Percentiles rank a stretch among this genome's conserved stretches.
Evolutionary conservation across 2,113 vertebrate genomes (phyloP).

Genomic region (Otocyon megalotis): DNA sequence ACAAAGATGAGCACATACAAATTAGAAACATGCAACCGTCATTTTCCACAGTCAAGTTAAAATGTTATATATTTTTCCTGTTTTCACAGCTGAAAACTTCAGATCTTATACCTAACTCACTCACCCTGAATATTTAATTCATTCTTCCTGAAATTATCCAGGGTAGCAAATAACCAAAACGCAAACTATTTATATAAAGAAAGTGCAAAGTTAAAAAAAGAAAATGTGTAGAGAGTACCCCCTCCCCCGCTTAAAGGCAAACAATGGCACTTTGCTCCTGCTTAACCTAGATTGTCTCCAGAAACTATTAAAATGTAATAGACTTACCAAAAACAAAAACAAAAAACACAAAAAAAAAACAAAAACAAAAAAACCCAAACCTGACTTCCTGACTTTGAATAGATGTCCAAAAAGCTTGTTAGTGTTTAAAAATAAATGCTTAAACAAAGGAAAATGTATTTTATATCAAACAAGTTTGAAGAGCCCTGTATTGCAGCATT

Average conservation of each 20-base stretch:
- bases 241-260: conserved; percentile 79
- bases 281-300: conserved; percentile 85
- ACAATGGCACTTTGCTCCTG: conserved; percentile 81
- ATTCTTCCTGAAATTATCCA: conserved; percentile 70
- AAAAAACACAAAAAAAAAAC: too few relatives aligned
- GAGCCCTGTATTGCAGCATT: too few relatives aligned
- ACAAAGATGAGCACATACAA: conserved; percentile 86
- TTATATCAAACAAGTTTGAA: too few relatives aligned
- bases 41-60: conserved; percentile 74
- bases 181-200: conserved; percentile 79
- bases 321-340: conserved; percentile 74
- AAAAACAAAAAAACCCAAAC: too few relatives aligned
- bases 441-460: too few relatives aligned
- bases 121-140: conserved; percentile 80
- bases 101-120: conserved; percentile 55
- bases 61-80: conserved; percentile 65
- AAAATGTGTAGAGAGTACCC: conserved; percentile 77
- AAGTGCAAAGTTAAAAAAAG: conserved; percentile 87
- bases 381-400: too few relatives aligned
- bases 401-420: too few relatives aligned
- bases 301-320: conserved; percentile 81
- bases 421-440: too few relatives aligned
- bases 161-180: conserved; percentile 61
- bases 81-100: conserved; percentile 74
- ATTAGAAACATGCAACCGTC: conserved; percentile 87